Percentiles rank a stretch among this genome's conserved stretches.
These are phyloP conservation scores for Nemurella pictetii DNA, from an alignment of 2,888 invertebrate genomes.

Conservation along the genomic window DNA sequence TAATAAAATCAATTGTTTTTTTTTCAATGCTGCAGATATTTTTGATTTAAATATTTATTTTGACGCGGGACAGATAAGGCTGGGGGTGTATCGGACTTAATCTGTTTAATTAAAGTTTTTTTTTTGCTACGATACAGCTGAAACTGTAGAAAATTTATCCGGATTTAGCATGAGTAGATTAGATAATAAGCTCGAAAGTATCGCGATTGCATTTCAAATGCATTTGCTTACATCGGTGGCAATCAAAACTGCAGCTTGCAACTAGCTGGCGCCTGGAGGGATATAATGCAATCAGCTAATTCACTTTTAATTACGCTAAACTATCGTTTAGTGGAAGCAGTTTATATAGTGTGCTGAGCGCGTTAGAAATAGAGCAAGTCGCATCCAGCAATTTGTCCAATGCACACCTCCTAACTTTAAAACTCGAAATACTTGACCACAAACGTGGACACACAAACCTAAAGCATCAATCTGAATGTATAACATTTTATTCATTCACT, in stretches of 20 bases:
- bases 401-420: not conserved
- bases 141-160: not conserved
- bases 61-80: not conserved
- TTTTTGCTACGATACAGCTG: not conserved
- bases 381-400: not conserved
- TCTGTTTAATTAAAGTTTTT: not conserved
- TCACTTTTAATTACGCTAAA: not conserved
- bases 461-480: not conserved
- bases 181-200: not conserved
- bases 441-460: not conserved
- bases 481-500: not conserved
- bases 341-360: not conserved
- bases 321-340: not conserved
- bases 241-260: not conserved
- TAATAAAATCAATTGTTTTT: not conserved
- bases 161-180: not conserved
- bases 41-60: not conserved
- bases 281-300: not conserved
- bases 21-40: not conserved
- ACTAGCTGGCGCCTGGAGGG: not conserved
- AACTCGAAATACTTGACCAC: not conserved
- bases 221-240: not conserved
- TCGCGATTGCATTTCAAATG: not conserved
- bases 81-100: not conserved
- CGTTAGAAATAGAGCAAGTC: not conserved